Evolutionary conservation across 2,888 invertebrate species (phyloP).

Genomic region (Chirona hameri): DNA sequence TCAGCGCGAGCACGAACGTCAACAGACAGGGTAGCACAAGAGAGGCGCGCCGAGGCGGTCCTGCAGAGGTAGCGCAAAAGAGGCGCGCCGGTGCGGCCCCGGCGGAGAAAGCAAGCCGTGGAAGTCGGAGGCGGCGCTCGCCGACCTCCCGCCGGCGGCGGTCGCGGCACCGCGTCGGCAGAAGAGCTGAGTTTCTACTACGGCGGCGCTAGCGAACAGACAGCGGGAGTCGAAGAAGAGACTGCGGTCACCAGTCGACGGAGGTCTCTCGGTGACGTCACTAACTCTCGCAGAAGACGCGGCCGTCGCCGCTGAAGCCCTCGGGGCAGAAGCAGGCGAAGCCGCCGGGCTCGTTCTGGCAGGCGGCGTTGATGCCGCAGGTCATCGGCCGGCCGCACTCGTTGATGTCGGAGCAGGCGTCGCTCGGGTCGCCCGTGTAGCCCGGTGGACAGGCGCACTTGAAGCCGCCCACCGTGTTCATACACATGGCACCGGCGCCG

Average conservation of each 20-base stretch:
- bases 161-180: background rate
- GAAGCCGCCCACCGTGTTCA: slow-evolving; percentile 74
- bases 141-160: background rate
- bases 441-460: slow-evolving; percentile 72
- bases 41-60: too few species aligned
- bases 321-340: slow-evolving; percentile 78
- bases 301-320: slow-evolving; percentile 71
- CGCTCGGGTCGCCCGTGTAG: slow-evolving; percentile 69
- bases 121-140: background rate
- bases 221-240: background rate
- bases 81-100: too few species aligned
- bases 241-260: background rate
- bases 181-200: background rate
- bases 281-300: slow-evolving; percentile 63
- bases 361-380: slow-evolving; percentile 76
- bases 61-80: too few species aligned
- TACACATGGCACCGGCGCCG: slow-evolving; percentile 72
- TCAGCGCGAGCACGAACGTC: background rate
- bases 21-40: background rate
- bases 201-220: background rate
- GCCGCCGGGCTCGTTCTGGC: slow-evolving; percentile 80
- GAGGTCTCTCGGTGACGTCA: slow-evolving; percentile 40
- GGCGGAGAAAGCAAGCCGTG: background rate
- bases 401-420: slow-evolving; percentile 71
- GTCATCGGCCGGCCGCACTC: slow-evolving; percentile 77